Percentiles rank a stretch among this genome's conserved stretches.
Evolutionary conservation across 2,888 invertebrate genomes (phyloP).

Genomic region (Bellardia bayeri): DNA sequence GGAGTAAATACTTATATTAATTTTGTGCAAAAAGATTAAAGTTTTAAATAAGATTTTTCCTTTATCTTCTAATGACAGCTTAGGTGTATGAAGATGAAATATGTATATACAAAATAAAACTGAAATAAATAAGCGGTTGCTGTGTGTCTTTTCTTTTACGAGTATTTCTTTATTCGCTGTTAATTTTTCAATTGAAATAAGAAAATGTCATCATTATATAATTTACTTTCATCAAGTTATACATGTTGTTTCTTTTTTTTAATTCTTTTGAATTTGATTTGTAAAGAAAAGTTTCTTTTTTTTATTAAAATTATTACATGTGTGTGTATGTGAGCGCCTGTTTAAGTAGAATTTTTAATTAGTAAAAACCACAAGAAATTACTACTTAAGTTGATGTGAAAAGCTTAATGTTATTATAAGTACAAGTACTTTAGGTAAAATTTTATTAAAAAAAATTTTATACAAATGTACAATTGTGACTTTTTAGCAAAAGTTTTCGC

Average conservation of each 20-base stretch:
- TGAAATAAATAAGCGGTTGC: conserved; percentile 11
- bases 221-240: conserved; percentile 18
- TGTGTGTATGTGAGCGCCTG: not conserved
- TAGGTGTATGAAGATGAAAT: not conserved
- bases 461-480: not conserved
- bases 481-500: not conserved
- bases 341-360: conserved; percentile 24
- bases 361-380: conserved; percentile 34
- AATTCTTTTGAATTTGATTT: conserved; percentile 22
- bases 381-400: conserved; percentile 16
- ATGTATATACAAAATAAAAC: not conserved
- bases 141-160: not conserved
- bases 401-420: conserved; percentile 9
- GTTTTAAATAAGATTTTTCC: not conserved
- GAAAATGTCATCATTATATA: conserved; percentile 19
- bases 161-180: not conserved
- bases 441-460: not conserved
- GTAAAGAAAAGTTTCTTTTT: conserved; percentile 11
- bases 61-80: not conserved
- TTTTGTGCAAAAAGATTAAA: too few relatives aligned
- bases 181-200: conserved; percentile 17
- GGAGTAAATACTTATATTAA: too few relatives aligned
- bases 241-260: not conserved
- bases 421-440: conserved; percentile 21
- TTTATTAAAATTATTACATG: not conserved